Evolutionary conservation across 2,797 vertebrate species (phyloP).

Genomic region (Pampus argenteus): DNA sequence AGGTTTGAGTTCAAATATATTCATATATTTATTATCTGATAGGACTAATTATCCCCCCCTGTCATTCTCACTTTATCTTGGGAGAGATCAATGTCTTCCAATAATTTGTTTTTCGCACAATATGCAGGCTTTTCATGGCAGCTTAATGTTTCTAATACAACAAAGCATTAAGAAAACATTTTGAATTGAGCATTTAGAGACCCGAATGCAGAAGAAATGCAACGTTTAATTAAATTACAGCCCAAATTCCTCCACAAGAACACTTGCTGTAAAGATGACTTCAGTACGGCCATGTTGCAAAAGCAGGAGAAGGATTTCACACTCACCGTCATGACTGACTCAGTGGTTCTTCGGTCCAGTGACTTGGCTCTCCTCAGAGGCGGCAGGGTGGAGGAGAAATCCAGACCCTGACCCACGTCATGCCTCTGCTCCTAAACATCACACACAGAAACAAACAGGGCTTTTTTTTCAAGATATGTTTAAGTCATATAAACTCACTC

Average conservation of each 20-base stretch:
- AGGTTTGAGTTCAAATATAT: conserved; percentile 18
- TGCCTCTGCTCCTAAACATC: conserved; percentile 77
- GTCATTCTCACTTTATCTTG: background rate
- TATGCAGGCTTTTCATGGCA: too few relatives aligned
- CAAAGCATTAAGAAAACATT: too few relatives aligned
- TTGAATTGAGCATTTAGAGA: too few relatives aligned
- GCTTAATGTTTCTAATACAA: too few relatives aligned
- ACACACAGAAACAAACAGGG: conserved; percentile 10
- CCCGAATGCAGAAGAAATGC: too few relatives aligned
- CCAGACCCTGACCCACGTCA: conserved; percentile 68
- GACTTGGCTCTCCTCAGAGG: conserved; percentile 88
- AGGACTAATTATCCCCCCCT: background rate
- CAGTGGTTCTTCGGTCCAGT: conserved; percentile 87
- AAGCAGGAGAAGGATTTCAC: background rate
- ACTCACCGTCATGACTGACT: conserved; percentile 89
- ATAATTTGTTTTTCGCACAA: too few relatives aligned
- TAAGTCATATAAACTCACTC: background rate
- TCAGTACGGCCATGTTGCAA: background rate
- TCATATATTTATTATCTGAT: background rate
- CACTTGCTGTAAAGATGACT: background rate
- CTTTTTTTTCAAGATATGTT: background rate
- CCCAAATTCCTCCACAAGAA: too few relatives aligned
- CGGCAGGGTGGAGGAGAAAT: conserved; percentile 83
- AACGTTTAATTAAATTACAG: background rate
- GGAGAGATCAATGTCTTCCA: too few relatives aligned